Base-by-base conservation (phyloP, 2,113 vertebrate species). In the Oryzias celebensis region DNA sequence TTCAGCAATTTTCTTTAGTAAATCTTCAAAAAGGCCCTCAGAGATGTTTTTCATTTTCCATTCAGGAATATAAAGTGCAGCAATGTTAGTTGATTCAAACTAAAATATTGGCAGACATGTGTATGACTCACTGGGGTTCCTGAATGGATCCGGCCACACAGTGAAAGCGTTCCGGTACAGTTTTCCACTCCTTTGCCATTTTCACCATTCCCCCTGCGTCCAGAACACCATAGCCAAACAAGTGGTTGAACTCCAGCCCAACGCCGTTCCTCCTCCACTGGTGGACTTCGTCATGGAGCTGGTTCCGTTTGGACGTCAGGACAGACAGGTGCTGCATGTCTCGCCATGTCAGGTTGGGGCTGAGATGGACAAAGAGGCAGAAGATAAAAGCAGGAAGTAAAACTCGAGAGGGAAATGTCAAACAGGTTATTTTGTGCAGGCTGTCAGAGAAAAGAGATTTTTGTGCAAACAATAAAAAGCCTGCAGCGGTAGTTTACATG, bases 161-260 rank as follows among this genome's bases (percentile, higher is more conserved):
- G 79, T 99, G 97, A 89, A 99, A 98, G 71, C 97, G 93, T 84
- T 99, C 97, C 0, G 97, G 97, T 48, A 99, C 96, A 0, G 95
- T 95, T 87, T 95, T 98, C 97, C 97, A 99, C 64, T 98, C 96
- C 77, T 93, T 94, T 0, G 97, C 93, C 95, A 99, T 96, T 83
- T 96, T 98, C 68, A 98, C 97, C 96, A 99, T 99, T 20, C 94
- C 94, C 1, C 97, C 97, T 0, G 97, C 97, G 0, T 99, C 97
- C 2, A 99, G 91, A 55, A 99, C 97, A 0, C 97, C 97, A 0
- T 99, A 99, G 67, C 97, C 97, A 67, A 99, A 99, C 81, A 99
- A 89, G 68, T 98, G 97, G 81, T 99, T 98, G 83, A 99, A 99
- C 81, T 99, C 97, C 20, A 99, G 93, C 60, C 97, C 97, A 2